Evolutionary conservation across 2,797 vertebrate genomes (phyloP).

Genomic region (Vireo griseus): DNA sequence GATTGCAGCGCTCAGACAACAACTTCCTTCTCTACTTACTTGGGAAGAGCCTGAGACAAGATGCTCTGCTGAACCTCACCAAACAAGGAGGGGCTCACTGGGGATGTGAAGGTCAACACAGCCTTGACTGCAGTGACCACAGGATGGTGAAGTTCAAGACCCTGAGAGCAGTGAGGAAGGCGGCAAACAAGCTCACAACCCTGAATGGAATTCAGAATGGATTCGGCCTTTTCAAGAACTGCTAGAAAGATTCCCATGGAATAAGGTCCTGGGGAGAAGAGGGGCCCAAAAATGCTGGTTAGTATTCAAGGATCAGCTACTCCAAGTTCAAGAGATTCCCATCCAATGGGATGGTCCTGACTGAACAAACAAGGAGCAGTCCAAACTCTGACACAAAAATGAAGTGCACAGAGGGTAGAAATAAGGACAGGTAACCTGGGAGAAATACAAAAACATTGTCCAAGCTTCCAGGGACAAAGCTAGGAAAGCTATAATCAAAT

Average conservation of each 20-base stretch:
- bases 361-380: background rate
- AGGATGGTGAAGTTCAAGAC: background rate
- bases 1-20: background rate
- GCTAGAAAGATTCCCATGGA: background rate
- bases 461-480: background rate
- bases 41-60: rapidly evolving
- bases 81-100: background rate
- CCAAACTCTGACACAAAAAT: background rate
- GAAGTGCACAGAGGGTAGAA: background rate
- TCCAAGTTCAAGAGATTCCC: background rate
- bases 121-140: background rate
- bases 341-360: background rate
- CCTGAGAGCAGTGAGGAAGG: background rate
- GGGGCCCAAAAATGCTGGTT: background rate
- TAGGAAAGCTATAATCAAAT: background rate
- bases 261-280: background rate
- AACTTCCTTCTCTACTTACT: background rate
- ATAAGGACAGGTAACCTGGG: background rate
- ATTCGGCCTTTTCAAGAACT: background rate
- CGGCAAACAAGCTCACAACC: background rate
- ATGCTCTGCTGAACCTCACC: background rate
- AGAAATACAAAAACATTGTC: background rate
- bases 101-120: background rate
- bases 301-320: background rate
- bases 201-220: background rate